Base-by-base conservation (phyloP, 2,888 invertebrate species). In the Rhyacophila evoluta region DNA sequence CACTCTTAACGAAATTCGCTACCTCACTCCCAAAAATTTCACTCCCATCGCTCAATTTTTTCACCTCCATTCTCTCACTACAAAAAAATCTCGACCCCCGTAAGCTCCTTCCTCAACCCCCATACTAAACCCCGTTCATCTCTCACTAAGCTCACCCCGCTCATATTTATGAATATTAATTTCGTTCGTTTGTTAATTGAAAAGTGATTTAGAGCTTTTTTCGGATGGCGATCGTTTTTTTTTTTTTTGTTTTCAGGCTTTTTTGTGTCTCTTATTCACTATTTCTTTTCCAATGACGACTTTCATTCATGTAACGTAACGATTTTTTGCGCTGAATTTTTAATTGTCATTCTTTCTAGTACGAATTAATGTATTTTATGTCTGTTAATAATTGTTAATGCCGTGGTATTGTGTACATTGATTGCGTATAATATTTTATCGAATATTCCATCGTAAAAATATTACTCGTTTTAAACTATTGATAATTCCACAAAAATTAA, bases 141-240 rank as follows among this genome's bases (percentile, higher is more conserved):
- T 55, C 55, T 55, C 55, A 55, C 55, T 55, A 55, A 55, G 55
- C 55, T 55, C 55, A 19, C 27, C 74, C 74, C 29, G 36, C 72
- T 27, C 76, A 36, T 76, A 76, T 76, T 76, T 72, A 76, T 76
- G 76, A 76, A 76, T 76, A 76, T 71, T 76, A 76, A 76, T 76
- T 76, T 76, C 41, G 41, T 76, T 76, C 76, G 76, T 76, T 76
- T 72, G 76, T 76, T 76, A 76, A 76, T 76, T 76, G 76, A 76
- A 72, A 76, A 76, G 71, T 76, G 76, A 76, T 76, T 76, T 72
- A 72, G 41, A 19, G 38, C 29, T 29, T 72, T 39, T 76, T 76
- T 76, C 19, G 72, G 72, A 19, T n/a, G 55, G 55, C 55, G 55
- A 37, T 71, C 37, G 37, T 12, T 71, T 71, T 71, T 71, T 71